Base-by-base conservation (phyloP, 1,140 invertebrate genomes). In the Stenopsyche tienmushanensis region DNA sequence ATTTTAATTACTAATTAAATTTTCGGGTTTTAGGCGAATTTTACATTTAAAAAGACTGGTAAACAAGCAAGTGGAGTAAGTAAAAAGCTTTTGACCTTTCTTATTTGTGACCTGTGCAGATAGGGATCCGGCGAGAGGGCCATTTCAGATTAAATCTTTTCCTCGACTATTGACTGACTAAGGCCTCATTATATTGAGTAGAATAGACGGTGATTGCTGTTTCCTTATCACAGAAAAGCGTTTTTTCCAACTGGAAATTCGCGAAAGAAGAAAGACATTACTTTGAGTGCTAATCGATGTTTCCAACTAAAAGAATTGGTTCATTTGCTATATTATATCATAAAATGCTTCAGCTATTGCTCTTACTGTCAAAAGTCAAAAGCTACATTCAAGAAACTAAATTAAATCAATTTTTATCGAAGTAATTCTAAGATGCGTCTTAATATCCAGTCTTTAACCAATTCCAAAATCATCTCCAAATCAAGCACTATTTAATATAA, bases 141-240 rank as follows among this genome's bases (percentile, higher is more conserved):
- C 42, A 47, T 60, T 45, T 49, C 57, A 60, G 57, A 60, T 60
- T 60, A 47, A 45, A 60, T 60, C 57, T 25, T 29, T 23, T 7
- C 23, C 52, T 1, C 17, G 25, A 15, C 55, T 41, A 45, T 58
- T 58, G 55, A 39, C 55, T 23, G 39, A 24, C 9, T 29, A 21
- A 60, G 26, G 42, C 24, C 57, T 60, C 57, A 60, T 60, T 60
- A 60, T 60, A 60, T 45, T 47, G 57, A 60, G 57, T 60, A 47
- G 57, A 60, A 60, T 60, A n/a, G 57, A 60, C 41, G 42, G 57
- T 34, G 57, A 60, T 60, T 60, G 57, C 57, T 47, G 42, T 60
- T 60, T 60, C 39, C 54, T 57, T 57, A 57, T 41, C 39, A 15
- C 54, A 23, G 20, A 21, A 42, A 29, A 20, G 54, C 7, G 25